Evolutionary conservation across 1,140 invertebrate genomes (phyloP).

Genomic region (Gryon sp.): DNA sequence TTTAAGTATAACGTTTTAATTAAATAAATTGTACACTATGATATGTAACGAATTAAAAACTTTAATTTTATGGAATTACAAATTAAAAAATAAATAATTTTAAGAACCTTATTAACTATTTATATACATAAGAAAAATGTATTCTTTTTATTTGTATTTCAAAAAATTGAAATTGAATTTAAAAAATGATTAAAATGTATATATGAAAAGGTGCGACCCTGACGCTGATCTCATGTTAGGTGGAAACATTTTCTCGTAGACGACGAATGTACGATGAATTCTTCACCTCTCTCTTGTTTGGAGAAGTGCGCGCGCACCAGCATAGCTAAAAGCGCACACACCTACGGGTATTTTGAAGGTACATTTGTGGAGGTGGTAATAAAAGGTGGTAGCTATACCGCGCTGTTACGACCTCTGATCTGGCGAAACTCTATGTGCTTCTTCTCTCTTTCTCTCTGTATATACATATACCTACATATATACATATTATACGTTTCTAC

Average conservation of each 20-base stretch:
- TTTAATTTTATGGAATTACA: no score
- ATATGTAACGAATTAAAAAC: no score
- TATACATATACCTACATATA: constrained; percentile 25
- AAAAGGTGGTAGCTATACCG: constrained; percentile 74
- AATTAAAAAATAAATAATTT: no score
- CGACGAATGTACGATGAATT: constrained; percentile 60
- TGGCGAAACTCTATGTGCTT: constrained; percentile 58
- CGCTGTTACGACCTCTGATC: constrained; percentile 77
- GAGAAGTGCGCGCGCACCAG: constrained; percentile 21
- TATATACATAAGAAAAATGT: no score
- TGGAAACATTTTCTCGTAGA: constrained; percentile 71
- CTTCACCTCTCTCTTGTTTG: constrained; percentile 1
- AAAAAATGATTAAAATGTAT: no score
- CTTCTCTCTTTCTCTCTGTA: background rate
- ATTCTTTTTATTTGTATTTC: no score
- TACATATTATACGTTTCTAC: constrained; percentile 42
- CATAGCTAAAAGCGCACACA: constrained; percentile 6
- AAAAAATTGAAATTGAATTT: no score
- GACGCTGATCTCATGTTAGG: constrained; percentile 72
- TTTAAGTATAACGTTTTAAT: no score
- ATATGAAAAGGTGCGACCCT: constrained; percentile 63
- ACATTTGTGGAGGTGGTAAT: constrained; percentile 68
- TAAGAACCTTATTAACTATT: no score
- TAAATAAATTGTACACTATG: no score
- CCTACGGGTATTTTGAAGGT: constrained; percentile 2